These are phyloP conservation scores for Arge pagana DNA, from an alignment of 2,888 invertebrate species.

Conservation along the genomic window DNA sequence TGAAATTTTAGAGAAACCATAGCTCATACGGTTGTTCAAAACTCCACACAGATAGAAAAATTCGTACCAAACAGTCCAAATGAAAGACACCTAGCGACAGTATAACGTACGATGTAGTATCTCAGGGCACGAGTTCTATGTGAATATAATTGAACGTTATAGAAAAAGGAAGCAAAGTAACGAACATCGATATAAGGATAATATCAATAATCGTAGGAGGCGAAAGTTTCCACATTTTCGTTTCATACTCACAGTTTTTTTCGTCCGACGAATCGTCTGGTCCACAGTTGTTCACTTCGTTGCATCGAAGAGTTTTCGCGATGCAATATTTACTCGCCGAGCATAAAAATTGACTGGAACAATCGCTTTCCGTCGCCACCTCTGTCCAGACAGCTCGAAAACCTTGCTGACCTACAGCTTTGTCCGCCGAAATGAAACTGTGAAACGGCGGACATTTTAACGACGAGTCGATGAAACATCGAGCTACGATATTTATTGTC, in stretches of 20 bases:
- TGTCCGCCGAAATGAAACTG: constrained; percentile 94
- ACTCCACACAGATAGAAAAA: constrained; percentile 27
- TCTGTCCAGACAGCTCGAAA: constrained; percentile 96
- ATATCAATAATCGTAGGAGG: constrained; percentile 25
- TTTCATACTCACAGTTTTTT: constrained; percentile 74
- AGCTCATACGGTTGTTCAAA: constrained; percentile 25
- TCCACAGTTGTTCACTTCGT: constrained; percentile 85
- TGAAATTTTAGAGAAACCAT: constrained; percentile 26
- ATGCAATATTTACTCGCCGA: constrained; percentile 77
- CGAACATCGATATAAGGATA: constrained; percentile 18
- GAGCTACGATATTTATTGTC: not conserved
- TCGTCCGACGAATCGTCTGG: constrained; percentile 75
- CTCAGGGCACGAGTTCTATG: constrained; percentile 23
- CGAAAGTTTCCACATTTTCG: constrained; percentile 2
- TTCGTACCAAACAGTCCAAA: constrained; percentile 40
- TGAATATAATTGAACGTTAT: constrained; percentile 28
- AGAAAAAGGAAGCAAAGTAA: constrained; percentile 18
- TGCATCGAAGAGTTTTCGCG: constrained; percentile 75
- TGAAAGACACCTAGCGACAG: constrained; percentile 20
- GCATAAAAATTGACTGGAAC: constrained; percentile 72
- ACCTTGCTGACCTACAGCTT: constrained; percentile 91
- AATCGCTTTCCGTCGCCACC: constrained; percentile 68
- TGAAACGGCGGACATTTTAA: constrained; percentile 31
- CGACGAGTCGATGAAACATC: not conserved
- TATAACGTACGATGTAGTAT: too few species aligned